These are phyloP conservation scores for Dissostichus mawsoni DNA, from an alignment of 2,113 vertebrate genomes.

Conservation along the genomic window DNA sequence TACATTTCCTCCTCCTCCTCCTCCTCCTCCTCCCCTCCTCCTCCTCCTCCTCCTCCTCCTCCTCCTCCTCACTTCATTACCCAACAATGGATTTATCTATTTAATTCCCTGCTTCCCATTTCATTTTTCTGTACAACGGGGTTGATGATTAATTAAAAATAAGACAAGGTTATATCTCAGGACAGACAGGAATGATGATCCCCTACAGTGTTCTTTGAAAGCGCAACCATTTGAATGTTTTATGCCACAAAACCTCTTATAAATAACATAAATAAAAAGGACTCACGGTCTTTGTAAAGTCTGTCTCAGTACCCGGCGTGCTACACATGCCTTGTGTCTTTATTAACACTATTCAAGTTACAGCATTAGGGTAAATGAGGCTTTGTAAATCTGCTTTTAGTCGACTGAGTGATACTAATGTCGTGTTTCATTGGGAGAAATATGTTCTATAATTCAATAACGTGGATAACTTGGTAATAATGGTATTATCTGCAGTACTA, in stretches of 20 bases:
- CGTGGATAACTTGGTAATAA: neutral
- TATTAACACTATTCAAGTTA: too few species aligned
- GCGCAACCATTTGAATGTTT: neutral
- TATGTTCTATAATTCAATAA: neutral
- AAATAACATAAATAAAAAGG: too few species aligned
- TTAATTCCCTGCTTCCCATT: neutral
- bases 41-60: neutral
- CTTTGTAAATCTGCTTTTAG: neutral
- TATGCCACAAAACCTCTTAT: neutral
- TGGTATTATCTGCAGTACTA: neutral
- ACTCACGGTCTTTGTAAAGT: too few species aligned
- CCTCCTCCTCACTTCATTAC: constrained; percentile 5
- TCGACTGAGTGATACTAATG: neutral
- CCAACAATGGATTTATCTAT: constrained; percentile 12
- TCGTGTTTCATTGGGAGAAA: too few species aligned
- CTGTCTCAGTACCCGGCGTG: too few species aligned
- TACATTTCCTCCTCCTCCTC: neutral
- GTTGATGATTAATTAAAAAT: constrained; percentile 8
- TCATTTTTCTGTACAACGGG: neutral
- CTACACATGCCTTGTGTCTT: too few species aligned
- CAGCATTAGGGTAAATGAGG: neutral
- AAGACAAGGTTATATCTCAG: neutral
- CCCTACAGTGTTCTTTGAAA: constrained; percentile 10
- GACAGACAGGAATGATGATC: neutral
- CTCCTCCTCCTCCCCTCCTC: neutral